Percentiles rank a stretch among this genome's conserved stretches.
These are phyloP conservation scores for Arctia plantaginis DNA, from an alignment of 2,888 invertebrate species.

Conservation along the genomic window DNA sequence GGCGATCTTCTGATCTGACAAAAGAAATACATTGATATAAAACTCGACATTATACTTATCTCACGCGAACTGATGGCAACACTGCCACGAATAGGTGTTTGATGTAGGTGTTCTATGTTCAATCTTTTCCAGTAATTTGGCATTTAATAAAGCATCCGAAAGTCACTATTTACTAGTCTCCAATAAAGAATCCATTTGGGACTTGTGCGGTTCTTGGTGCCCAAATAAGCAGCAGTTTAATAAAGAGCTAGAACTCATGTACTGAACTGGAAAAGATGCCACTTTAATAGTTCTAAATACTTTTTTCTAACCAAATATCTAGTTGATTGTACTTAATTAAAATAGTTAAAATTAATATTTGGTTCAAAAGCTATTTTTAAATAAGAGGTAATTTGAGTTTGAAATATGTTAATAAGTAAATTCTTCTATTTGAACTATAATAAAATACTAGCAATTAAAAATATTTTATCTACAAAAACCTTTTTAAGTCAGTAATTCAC, in stretches of 20 bases:
- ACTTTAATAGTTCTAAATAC: not conserved
- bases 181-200: not conserved
- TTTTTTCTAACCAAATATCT: not conserved
- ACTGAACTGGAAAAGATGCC: not conserved
- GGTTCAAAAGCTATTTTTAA: not conserved
- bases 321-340: not conserved
- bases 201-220: not conserved
- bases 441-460: not conserved
- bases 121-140: not conserved
- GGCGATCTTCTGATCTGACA: not conserved
- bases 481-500: slow-evolving; percentile 28
- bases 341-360: not conserved
- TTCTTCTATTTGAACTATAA: slow-evolving; percentile 5
- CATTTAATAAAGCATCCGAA: not conserved
- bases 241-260: not conserved
- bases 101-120: not conserved
- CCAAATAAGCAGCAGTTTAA: not conserved
- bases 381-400: not conserved
- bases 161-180: not conserved
- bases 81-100: not conserved
- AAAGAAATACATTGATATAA: not conserved
- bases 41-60: not conserved
- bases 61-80: not conserved
- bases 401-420: slow-evolving; percentile 6
- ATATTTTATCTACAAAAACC: slow-evolving; percentile 14